Percentiles rank a stretch among this genome's conserved stretches.
These are phyloP conservation scores for Drosophila tsacasi DNA, from an alignment of 1,140 invertebrate genomes.

Conservation along the genomic window DNA sequence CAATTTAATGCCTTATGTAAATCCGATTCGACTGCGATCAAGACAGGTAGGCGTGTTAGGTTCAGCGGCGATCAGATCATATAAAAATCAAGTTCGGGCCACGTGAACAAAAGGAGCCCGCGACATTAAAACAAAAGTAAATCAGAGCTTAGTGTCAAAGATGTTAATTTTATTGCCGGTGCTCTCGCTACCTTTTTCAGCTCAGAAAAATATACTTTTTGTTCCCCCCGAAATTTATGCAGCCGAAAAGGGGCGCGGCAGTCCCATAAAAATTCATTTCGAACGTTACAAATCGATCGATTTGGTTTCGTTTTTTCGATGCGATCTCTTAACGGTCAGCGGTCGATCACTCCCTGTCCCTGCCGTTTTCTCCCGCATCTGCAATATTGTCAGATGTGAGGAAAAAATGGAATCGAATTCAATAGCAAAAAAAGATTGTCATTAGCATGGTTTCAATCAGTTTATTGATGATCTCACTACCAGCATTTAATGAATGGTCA, in stretches of 20 bases:
- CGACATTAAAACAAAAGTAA: conserved; percentile 84
- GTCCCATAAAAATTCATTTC: conserved; percentile 67
- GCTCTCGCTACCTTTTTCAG: conserved; percentile 71
- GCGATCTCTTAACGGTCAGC: conserved; percentile 69
- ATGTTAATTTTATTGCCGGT: conserved; percentile 77
- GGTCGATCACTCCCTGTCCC: conserved; percentile 35
- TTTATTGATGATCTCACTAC: conserved; percentile 73
- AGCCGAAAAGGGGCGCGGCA: conserved; percentile 65
- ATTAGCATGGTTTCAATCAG: conserved; percentile 81
- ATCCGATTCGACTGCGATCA: conserved; percentile 70
- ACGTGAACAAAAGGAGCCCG: conserved; percentile 63
- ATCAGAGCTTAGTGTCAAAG: conserved; percentile 84
- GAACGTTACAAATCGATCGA: conserved; percentile 62
- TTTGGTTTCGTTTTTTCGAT: conserved; percentile 58
- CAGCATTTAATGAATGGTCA: conserved; percentile 61
- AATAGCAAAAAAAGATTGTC: conserved; percentile 67
- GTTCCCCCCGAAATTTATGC: conserved; percentile 60
- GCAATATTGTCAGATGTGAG: conserved; percentile 26
- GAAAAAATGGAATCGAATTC: conserved; percentile 46
- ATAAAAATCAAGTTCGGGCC: conserved; percentile 64
- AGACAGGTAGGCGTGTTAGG: conserved; percentile 71
- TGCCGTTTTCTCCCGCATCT: conserved; percentile 63
- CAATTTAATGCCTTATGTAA: conserved; percentile 63
- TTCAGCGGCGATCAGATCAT: conserved; percentile 39
- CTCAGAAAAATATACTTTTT: conserved; percentile 11